Base-by-base conservation (phyloP, 2,888 invertebrate genomes). In the Criorhina ranunculi region DNA sequence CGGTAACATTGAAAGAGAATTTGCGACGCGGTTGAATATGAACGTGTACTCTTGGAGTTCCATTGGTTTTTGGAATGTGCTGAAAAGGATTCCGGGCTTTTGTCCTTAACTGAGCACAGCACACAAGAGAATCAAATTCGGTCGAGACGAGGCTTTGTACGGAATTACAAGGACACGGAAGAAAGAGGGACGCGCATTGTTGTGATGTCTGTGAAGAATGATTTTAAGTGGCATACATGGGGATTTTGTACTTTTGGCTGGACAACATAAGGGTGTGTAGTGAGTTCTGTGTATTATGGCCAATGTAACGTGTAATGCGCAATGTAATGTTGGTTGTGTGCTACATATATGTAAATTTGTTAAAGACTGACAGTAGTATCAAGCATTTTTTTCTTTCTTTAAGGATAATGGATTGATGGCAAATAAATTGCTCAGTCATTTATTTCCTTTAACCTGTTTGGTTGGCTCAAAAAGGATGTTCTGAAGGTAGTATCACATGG, bases 1-100 rank as follows among this genome's bases (percentile, higher is more conserved):
- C 44, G 79, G 79, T 42, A 57, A 64, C 79, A 79, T 67, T 79
- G 79, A 83, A 83, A 69, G 49, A 44, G 75, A 79, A 83, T 83
- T 82, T 82, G 73, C 73, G 78, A 78, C 66, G 73, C 66, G 53
- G 64, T 67, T 66, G 72, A 72, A 76, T 46, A 69, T 57, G 35
- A 67, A 66, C 76, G 70, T 82, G 67, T 72, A 49, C 40, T 29
- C 51, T 11, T 67, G 60, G 66, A 24, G 40, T 73, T 73, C 19
- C 19, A 59, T 49, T 12, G 35, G 57, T 49, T 55, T 51, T 31
- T 17, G 24, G 24, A 46, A 69, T 70, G 69, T 70, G 62, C 37
- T 72, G 72, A 73, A 80, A 73, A 37, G 73, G 60, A 55, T 82
- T 78, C 51, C 57, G 53, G 72, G 59, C 60, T 82, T 77, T 66